phyloP scores from a whole-genome alignment of 2,113 vertebrate genomes.

The Drymodes brunneopygia region DNA sequence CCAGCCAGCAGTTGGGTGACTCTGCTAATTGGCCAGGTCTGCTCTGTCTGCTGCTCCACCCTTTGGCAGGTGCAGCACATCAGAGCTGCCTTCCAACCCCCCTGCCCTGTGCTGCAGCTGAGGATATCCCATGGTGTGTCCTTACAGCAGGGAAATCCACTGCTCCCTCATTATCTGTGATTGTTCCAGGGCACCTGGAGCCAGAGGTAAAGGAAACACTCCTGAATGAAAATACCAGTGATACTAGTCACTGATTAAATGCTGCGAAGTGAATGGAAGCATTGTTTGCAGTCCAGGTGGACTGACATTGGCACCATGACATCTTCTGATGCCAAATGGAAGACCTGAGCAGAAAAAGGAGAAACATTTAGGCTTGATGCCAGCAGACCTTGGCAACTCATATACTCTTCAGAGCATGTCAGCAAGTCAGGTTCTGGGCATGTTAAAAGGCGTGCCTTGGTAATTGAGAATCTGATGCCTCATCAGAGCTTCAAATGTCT shows the following conservation, averaged over 20 bases:
- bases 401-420: conserved; percentile 27
- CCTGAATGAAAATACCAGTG: neutral
- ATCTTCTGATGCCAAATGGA: neutral
- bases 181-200: neutral
- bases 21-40: neutral
- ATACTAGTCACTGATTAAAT: conserved; percentile 22
- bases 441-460: neutral
- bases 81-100: neutral
- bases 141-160: neutral
- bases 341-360: neutral
- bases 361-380: neutral
- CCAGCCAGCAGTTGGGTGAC: neutral
- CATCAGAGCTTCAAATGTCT: neutral
- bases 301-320: neutral
- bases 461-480: conserved; percentile 43
- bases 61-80: neutral
- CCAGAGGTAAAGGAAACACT: neutral
- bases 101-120: neutral
- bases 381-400: neutral
- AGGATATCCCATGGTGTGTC: neutral
- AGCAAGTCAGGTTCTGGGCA: conserved; percentile 16
- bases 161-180: neutral
- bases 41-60: neutral
- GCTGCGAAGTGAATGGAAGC: neutral
- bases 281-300: neutral